These are phyloP conservation scores for Crambe crambe DNA, from an alignment of 37 sponge, comb jelly and placozoan genomes.

Conservation along the genomic window DNA sequence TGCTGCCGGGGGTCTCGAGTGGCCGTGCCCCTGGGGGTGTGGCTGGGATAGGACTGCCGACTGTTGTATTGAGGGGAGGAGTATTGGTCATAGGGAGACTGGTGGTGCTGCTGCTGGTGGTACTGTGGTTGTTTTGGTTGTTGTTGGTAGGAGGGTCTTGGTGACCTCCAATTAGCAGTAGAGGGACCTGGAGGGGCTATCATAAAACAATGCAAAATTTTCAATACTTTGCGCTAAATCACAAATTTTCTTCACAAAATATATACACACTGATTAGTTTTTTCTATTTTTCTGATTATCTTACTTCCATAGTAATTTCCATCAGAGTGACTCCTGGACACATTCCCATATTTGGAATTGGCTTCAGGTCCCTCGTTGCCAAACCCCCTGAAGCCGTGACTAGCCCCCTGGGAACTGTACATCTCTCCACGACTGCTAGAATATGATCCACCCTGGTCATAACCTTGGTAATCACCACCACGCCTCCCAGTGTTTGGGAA, in stretches of 20 bases:
- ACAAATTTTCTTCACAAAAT: too few relatives aligned
- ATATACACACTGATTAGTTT: too few relatives aligned
- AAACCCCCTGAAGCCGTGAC: constrained; percentile 7
- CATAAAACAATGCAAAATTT: too few relatives aligned
- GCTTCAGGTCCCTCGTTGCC: neutral
- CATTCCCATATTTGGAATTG: neutral
- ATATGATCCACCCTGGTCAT: neutral
- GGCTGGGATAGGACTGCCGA: neutral
- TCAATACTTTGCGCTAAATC: too few relatives aligned
- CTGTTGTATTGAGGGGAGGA: neutral
- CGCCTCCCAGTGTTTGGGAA: neutral
- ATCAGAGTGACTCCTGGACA: neutral
- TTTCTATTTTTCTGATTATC: too few relatives aligned
- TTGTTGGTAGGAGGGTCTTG: neutral
- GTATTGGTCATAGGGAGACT: neutral
- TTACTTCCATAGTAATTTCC: neutral
- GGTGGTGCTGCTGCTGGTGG: too few relatives aligned
- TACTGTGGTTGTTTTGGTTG: too few relatives aligned
- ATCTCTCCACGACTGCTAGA: neutral
- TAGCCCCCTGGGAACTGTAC: constrained; percentile 22
- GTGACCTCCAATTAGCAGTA: neutral
- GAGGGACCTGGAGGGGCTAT: neutral
- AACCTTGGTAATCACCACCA: neutral
- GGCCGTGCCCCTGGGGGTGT: neutral
- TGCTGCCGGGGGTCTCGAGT: neutral